Conservation (phyloP, 2,113 vertebrate genomes). For the Maccullochella peelii region DNA sequence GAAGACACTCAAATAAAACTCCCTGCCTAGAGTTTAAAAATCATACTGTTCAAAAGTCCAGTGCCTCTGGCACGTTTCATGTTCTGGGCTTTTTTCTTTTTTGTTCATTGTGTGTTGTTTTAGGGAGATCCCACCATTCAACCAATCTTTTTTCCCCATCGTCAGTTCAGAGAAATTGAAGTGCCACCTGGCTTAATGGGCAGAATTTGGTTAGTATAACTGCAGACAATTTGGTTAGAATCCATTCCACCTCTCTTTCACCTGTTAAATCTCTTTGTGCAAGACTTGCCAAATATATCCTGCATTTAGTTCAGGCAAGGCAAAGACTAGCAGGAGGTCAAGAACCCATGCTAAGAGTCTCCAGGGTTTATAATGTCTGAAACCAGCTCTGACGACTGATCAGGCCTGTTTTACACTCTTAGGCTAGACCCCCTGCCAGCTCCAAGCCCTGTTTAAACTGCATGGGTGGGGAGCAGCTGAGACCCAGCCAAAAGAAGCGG, state of each 20-base stretch:
- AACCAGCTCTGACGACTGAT: constrained; percentile 49
- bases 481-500: constrained; percentile 13
- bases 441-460: constrained; percentile 37
- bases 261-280: not conserved
- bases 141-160: constrained; percentile 17
- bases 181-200: constrained; percentile 22
- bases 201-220: constrained; percentile 7
- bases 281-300: constrained; percentile 13
- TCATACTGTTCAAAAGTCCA: constrained; percentile 60
- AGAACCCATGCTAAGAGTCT: constrained; percentile 36
- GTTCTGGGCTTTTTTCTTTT: constrained; percentile 16
- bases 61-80: constrained; percentile 64
- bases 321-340: constrained; percentile 35
- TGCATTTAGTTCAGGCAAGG: constrained; percentile 23
- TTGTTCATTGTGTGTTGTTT: constrained; percentile 32
- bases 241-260: constrained; percentile 4
- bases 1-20: constrained; percentile 68
- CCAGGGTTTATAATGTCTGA: constrained; percentile 34
- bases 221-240: constrained; percentile 15
- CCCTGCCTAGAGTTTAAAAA: constrained; percentile 65
- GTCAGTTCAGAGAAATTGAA: constrained; percentile 24
- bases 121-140: constrained; percentile 9
- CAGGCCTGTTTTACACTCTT: constrained; percentile 52
- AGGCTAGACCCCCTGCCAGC: constrained; percentile 43
- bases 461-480: constrained; percentile 31